A percentile compares a stretch with the other conserved stretches of the same genome.
phyloP scores from a whole-genome alignment of 2,797 vertebrate species.

The Coccyzus lansbergi region DNA sequence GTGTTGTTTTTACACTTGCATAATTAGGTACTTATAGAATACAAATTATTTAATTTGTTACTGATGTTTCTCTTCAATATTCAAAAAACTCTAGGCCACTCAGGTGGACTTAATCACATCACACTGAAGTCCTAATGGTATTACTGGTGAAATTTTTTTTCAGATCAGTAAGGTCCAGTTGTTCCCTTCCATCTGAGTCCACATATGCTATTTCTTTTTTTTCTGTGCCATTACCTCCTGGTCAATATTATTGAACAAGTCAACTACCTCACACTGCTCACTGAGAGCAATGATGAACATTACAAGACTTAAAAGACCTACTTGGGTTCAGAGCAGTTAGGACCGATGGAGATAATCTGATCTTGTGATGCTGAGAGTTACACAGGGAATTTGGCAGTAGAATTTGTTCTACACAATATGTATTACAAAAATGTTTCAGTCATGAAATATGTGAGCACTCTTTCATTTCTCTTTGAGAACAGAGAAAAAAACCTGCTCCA shows the following conservation, averaged over 20 bases:
- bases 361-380: not conserved
- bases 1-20: conserved; percentile 51
- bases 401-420: not conserved
- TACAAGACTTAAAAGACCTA: not conserved
- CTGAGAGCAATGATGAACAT: not conserved
- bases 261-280: not conserved
- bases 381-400: fast-evolving
- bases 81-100: conserved; percentile 74
- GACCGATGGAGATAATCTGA: not conserved
- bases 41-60: conserved; percentile 74
- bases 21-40: conserved; percentile 75
- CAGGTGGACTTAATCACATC: conserved; percentile 50
- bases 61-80: conserved; percentile 67
- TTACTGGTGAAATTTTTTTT: conserved; percentile 48
- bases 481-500: not conserved
- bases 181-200: not conserved
- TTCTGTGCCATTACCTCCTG: conserved; percentile 1
- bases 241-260: conserved; percentile 44
- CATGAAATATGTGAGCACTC: not conserved
- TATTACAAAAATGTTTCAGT: not conserved
- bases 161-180: conserved; percentile 46
- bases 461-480: not conserved
- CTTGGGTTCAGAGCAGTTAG: not conserved
- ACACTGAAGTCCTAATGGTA: conserved; percentile 30
- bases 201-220: conserved; percentile 13